Evolutionary conservation across 2,888 invertebrate species (phyloP), one percentile per base, ranked within the genome.

Genomic region (Candidula unifasciata): DNA sequence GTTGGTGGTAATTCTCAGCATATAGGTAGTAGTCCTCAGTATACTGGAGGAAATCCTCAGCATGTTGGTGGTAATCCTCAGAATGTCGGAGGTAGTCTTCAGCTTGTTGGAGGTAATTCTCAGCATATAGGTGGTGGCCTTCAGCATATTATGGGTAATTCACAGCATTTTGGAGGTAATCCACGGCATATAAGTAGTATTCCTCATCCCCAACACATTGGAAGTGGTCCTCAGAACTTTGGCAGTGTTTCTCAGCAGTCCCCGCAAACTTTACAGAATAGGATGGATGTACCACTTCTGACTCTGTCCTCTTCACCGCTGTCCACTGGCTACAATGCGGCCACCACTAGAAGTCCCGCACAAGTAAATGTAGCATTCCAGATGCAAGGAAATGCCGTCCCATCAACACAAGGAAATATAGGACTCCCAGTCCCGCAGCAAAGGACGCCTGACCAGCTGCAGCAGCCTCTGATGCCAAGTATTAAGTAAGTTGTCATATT

Each of bases 391-490:
- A 44, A 44, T 44, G n/a, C n/a, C n/a, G n/a, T 52, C 68, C 18
- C 33, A 44, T 33, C 81, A 74, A n/a, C n/a, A 44, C 44, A 44
- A 44, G 44, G 44, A 44, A 44, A 44, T 44, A 44, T 44, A 44
- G 44, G 8, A 44, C 44, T 13, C 64, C 27, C 37, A 27, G 8
- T 35, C 0, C 35, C 57, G 37, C 73, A 73, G 27, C 69, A 64
- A 3, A 10, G 64, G 60, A 54, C 27, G 3, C 35, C 52, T 64
- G 82, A 74, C 30, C 64, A 35, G 6, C 73, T 37, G 33, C 82
- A 76, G 44, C 74, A 82, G 57, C 35, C 69, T 13, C 80, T 71
- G 71, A 27, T 27, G 27, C 18, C 74, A 74, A 54, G 33, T 30
- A 18, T 33, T n/a, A 74, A 54, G 74, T 74, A 74, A 74, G 74